Percentiles rank a stretch among this genome's conserved stretches.
These are phyloP conservation scores for Nanorana parkeri DNA, from an alignment of 2,113 vertebrate species.

Conservation along the genomic window DNA sequence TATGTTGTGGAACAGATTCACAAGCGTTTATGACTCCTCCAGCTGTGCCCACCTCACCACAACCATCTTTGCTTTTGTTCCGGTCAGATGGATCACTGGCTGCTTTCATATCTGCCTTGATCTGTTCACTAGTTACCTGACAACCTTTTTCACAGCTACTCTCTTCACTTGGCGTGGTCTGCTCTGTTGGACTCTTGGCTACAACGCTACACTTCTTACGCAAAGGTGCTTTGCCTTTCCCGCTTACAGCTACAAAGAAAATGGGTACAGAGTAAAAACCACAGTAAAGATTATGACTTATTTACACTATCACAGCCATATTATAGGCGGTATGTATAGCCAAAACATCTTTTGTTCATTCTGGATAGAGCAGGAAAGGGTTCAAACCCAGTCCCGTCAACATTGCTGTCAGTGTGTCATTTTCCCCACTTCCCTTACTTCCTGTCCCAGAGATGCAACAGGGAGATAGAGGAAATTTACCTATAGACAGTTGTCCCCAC, in stretches of 20 bases:
- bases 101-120: slow-evolving; percentile 98
- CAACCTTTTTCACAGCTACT: slow-evolving; percentile 96
- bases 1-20: slow-evolving; percentile 66
- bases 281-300: too few relatives aligned
- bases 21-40: slow-evolving; percentile 67
- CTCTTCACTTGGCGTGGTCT: slow-evolving; percentile 71
- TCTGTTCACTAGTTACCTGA: slow-evolving; percentile 97
- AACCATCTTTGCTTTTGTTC: slow-evolving; percentile 77
- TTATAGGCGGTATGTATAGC: too few relatives aligned
- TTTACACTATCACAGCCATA: too few relatives aligned
- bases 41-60: slow-evolving; percentile 64
- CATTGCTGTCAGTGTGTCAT: too few relatives aligned
- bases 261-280: slow-evolving; percentile 58
- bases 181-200: slow-evolving; percentile 70
- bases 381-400: too few relatives aligned
- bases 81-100: slow-evolving; percentile 85
- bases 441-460: too few relatives aligned
- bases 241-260: slow-evolving; percentile 74
- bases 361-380: too few relatives aligned
- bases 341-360: too few relatives aligned
- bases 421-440: too few relatives aligned
- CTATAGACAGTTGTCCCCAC: too few relatives aligned
- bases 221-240: slow-evolving; percentile 97
- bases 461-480: too few relatives aligned
- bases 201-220: slow-evolving; percentile 77